Base-by-base conservation (phyloP, 2,888 invertebrate species). In the Spodoptera littoralis region DNA sequence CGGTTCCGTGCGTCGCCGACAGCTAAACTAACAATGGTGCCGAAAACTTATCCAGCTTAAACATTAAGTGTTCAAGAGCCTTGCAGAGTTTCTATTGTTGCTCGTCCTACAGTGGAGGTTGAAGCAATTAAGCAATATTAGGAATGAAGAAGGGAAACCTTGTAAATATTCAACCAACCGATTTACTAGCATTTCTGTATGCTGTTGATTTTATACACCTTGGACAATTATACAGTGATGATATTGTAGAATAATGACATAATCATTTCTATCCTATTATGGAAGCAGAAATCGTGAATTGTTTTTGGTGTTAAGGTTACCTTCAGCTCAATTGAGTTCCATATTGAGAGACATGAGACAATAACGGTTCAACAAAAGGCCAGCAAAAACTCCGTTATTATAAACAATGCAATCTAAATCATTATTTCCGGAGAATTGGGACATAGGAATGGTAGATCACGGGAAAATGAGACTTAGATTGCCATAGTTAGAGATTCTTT, bases 91-190 rank as follows among this genome's bases (percentile, higher is more conserved):
- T 87, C 89, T 83, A 90, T 91, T 91, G 89, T 91, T 89, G 78
- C 80, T 77, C 83, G 81, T 85, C 83, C 85, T 83, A 82, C 77
- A 66, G 70, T 83, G 65, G 85, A 90, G 89, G 91, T 88, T 90
- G 84, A 85, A 89, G 84, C 84, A 90, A 92, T 93, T 93, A 93
- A 82, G 88, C 87, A 90, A 91, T 87, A 87, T 88, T 88, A 83
- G 84, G 84, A 84, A 79, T 80, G 82, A 83, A 79, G 78, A 84
- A 83, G 87, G 84, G 83, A 88, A 89, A 86, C 92, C 90, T 93
- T 91, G 82, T 76, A 65, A 69, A 81, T 72, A 70, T 70, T 62
- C 58, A 73, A 74, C 49, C 58, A 72, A 72, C 79, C 70, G 76
- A 81, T 80, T 73, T 76, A 72, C 61, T 59, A 62, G 60, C 59